Base-by-base conservation (phyloP, 2,888 invertebrate species). In the Cataglyphis livida region DNA sequence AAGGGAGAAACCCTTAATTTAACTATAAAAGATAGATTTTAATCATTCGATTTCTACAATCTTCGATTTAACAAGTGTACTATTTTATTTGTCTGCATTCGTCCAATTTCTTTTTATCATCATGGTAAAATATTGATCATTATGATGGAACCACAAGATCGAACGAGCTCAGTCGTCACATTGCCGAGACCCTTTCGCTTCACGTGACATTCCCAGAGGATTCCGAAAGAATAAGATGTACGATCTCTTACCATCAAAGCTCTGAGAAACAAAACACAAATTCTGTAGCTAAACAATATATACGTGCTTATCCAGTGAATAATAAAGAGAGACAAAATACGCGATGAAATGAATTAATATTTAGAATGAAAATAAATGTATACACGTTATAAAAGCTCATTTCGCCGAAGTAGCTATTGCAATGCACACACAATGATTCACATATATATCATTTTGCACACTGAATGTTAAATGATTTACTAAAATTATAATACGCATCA, bases 341-440 rank as follows among this genome's bases (percentile, higher is more conserved):
- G 7, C 12, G 12, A 51, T 12, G 25, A n/a, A 35, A 65, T 25
- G 35, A 35, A 21, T 57, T 71, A 41, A 57, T 70, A 57, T 68
- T 59, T 32, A 1, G 18, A 71, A 79, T 79, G 78, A 48, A 71
- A 79, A 71, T 78, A 70, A 78, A 68, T 70, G 76, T 25, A 10
- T 41, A 18, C 21, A 7, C 57, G 28, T 70, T 70, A 35, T 35
- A 70, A 57, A 44, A 57, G 78, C 44, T 78, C 32, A 70, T 78
- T 70, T 70, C 12, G 21, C 4, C 32, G 12, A 70, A 76, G 41
- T 57, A 68, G n/a, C 32, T 15, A 70, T 71, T 18, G n/a, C 32
- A 32, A 7, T 25, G 28, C n/a, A 9, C 41, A 9, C 59, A 41
- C 41, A 78, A 70, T 44, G 32, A 70, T 59, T 38, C 38, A n/a